Evolutionary conservation across 2,113 vertebrate genomes (phyloP).

Genomic region (Pitta sordida): DNA sequence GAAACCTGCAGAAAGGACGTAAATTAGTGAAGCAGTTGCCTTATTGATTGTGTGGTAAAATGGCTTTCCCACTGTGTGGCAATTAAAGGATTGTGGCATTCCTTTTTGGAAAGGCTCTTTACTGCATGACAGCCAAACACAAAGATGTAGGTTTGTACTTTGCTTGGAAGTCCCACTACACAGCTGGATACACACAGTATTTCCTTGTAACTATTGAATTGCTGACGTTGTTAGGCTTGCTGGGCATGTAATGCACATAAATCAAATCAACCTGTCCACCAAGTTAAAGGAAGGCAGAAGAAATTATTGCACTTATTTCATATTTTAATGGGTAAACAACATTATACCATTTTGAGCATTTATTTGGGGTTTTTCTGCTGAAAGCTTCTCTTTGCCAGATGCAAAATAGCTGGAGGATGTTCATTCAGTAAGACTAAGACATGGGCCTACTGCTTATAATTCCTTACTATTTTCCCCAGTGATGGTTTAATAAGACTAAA

Average conservation of each 20-base stretch:
- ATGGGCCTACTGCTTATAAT: not conserved
- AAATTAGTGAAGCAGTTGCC: not conserved
- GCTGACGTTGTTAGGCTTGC: not conserved
- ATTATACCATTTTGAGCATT: not conserved
- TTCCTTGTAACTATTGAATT: not conserved
- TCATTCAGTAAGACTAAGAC: not conserved
- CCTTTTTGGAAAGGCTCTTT: not conserved
- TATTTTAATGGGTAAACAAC: not conserved
- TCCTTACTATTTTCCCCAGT: not conserved
- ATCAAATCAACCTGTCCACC: not conserved
- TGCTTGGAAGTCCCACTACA: not conserved
- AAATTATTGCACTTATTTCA: not conserved
- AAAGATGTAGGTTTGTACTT: not conserved
- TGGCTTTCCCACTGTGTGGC: not conserved
- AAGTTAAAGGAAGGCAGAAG: not conserved
- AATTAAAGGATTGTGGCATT: constrained; percentile 20
- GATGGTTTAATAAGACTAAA: not conserved
- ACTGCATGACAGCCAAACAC: not conserved
- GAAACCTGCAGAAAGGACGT: not conserved
- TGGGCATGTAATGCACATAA: not conserved
- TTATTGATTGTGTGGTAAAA: not conserved
- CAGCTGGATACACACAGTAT: not conserved
- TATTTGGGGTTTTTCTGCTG: not conserved
- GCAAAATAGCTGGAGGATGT: not conserved
- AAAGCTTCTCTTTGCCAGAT: not conserved